phyloP scores from a whole-genome alignment of 2,888 invertebrate genomes.

The Arenicola marina region DNA sequence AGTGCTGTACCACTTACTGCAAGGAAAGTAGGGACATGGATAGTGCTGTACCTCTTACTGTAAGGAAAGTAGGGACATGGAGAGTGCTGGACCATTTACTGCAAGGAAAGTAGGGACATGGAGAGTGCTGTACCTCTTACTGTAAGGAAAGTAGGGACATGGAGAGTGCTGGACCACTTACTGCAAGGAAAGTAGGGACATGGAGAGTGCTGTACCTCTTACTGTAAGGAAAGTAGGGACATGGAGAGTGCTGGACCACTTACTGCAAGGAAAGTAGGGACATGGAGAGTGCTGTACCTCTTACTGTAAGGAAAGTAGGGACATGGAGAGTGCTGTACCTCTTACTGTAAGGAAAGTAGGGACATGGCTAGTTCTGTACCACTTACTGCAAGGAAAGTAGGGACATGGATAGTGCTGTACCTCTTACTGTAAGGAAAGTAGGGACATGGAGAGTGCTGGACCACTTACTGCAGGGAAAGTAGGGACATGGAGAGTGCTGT shows the following conservation, averaged over 20 bases:
- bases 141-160: slow-evolving; percentile 61
- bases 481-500: slow-evolving; percentile 70
- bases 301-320: slow-evolving; percentile 38
- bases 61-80: slow-evolving; percentile 62
- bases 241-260: slow-evolving; percentile 67
- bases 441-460: slow-evolving; percentile 70
- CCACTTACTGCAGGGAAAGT: slow-evolving; percentile 41
- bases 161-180: slow-evolving; percentile 66
- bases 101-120: slow-evolving; percentile 62
- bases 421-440: slow-evolving; percentile 40
- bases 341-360: slow-evolving; percentile 37
- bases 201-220: slow-evolving; percentile 67
- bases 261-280: slow-evolving; percentile 57
- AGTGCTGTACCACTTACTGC: slow-evolving; percentile 64
- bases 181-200: slow-evolving; percentile 60
- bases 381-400: slow-evolving; percentile 38
- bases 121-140: slow-evolving; percentile 66
- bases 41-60: slow-evolving; percentile 64
- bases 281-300: slow-evolving; percentile 67
- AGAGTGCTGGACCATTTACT: slow-evolving; percentile 66
- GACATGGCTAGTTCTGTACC: slow-evolving; percentile 68
- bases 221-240: slow-evolving; percentile 60
- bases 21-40: no score
- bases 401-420: no score
- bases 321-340: slow-evolving; percentile 69